These are phyloP conservation scores for Zaprionus lineosus DNA, from an alignment of 2,888 invertebrate species.

Conservation along the genomic window DNA sequence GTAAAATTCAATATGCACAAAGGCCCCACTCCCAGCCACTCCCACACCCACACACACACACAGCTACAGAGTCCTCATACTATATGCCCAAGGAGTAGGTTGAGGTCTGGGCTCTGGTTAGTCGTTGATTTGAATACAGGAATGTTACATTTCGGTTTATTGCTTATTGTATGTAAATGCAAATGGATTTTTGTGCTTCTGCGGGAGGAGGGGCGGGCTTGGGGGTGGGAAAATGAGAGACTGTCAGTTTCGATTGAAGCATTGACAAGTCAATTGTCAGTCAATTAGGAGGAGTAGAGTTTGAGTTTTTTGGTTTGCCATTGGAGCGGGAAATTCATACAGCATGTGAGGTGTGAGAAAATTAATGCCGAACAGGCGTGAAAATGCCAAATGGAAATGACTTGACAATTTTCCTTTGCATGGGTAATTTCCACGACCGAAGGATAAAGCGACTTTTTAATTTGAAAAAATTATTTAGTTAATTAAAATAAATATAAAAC, in stretches of 20 bases:
- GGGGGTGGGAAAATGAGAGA: conserved; percentile 1
- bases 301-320: too few relatives aligned
- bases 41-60: too few relatives aligned
- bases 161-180: conserved; percentile 41
- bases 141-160: conserved; percentile 47
- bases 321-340: conserved; percentile 20
- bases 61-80: not conserved
- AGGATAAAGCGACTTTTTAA: too few relatives aligned
- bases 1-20: conserved; percentile 52
- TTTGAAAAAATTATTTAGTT: too few relatives aligned
- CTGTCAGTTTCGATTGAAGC: conserved; percentile 69
- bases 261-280: conserved; percentile 74
- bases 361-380: conserved; percentile 25
- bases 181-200: conserved; percentile 44
- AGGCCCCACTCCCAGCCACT: too few relatives aligned
- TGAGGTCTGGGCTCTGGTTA: conserved; percentile 4
- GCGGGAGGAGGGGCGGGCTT: too few relatives aligned
- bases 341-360: conserved; percentile 19
- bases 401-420: not conserved
- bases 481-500: too few relatives aligned
- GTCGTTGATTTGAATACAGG: conserved; percentile 30
- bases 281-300: conserved; percentile 57
- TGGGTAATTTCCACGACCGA: conserved; percentile 13
- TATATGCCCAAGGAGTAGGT: not conserved
- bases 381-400: conserved; percentile 14